Evolutionary conservation across 1,140 invertebrate genomes (phyloP), one percentile per base, ranked within the genome.

Genomic region (Eufriesea mexicana): DNA sequence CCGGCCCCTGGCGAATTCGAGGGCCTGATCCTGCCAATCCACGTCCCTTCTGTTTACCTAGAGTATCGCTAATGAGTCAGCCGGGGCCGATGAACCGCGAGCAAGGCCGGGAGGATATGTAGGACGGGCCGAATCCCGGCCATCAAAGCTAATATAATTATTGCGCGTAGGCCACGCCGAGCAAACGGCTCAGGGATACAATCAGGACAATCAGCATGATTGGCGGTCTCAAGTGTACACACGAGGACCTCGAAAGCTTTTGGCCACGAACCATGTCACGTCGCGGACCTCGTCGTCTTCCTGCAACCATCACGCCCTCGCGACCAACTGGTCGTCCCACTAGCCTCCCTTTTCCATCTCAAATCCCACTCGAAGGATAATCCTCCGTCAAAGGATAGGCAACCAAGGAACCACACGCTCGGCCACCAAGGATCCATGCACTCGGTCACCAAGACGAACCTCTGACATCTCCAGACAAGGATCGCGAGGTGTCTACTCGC

Each of bases 101-200:
- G 66, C 54, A 73, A 68, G 68, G 77, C 45, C 54, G 61, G 20
- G 54, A 61, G 82, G 59, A 54, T 71, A 89, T 72, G 74, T 54
- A 67, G 71, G 70, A 82, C 73, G 87, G 47, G 70, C 83, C 75
- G 66, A 89, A 85, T 84, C 49, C 66, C 55, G 62, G 49, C 82
- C 79, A 85, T 89, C 87, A 89, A 90, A 91, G 90, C 90, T 91
- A 91, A 91, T 91, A 91, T 91, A 91, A 91, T 91, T 91, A 91
- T 90, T 90, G 84, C 84, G 66, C 82, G 70, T 82, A 87, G 90
- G 74, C 81, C 85, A 79, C 66, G 84, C 28, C 86, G 85, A 90
- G 89, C 89, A 90, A 91, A 91, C 90, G 84, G 83, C 84, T 89
- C 81, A 78, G 75, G 84, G 86, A 84, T 86, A 86, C 89, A 91